Percentiles rank a stretch among this genome's conserved stretches.
Conservation (phyloP, 2,113 vertebrate species). For the Formicarius rufipectus region DNA sequence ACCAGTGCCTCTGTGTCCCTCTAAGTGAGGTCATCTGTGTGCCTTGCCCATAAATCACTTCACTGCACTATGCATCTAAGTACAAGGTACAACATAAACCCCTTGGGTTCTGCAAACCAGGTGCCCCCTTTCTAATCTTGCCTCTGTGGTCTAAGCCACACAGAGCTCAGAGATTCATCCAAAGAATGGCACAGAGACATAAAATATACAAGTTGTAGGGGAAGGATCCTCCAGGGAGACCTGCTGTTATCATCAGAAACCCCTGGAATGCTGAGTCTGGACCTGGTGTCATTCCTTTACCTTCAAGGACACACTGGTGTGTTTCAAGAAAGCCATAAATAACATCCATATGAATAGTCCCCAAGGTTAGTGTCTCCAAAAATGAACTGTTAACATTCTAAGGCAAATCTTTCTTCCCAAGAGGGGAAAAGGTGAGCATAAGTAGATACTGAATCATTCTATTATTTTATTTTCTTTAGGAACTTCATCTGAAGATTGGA, state of each 20-base stretch:
- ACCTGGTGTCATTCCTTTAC: neutral
- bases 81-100: neutral
- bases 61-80: neutral
- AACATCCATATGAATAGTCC: neutral
- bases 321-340: conserved; percentile 7
- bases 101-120: neutral
- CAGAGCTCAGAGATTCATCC: neutral
- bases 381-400: neutral
- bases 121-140: neutral
- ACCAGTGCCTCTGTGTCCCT: fast-evolving
- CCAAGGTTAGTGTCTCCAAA: neutral
- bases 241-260: neutral
- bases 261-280: neutral
- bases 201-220: neutral
- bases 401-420: neutral
- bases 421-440: neutral
- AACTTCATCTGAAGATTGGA: neutral
- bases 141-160: neutral
- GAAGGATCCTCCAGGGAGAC: neutral
- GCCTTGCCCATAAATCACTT: neutral
- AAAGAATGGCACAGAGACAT: neutral
- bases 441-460: neutral
- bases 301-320: neutral
- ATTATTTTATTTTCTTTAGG: neutral
- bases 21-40: fast-evolving